These are phyloP conservation scores for Channallabes apus DNA, from an alignment of 2,797 vertebrate species.

Conservation along the genomic window DNA sequence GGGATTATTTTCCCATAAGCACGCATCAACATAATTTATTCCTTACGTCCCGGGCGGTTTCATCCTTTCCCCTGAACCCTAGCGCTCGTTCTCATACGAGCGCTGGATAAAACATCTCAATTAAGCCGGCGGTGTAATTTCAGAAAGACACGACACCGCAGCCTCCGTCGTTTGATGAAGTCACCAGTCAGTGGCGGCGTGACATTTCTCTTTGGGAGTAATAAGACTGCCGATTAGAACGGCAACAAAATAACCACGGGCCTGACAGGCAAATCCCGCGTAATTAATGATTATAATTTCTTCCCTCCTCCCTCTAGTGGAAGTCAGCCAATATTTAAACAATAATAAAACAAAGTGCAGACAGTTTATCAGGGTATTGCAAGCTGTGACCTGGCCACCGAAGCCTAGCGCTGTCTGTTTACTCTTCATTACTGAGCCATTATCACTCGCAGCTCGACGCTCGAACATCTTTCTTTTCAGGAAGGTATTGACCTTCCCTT, in stretches of 20 bases:
- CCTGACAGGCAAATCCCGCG: slow-evolving; percentile 77
- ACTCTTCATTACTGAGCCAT: slow-evolving; percentile 43
- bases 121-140: slow-evolving; percentile 44
- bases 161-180: slow-evolving; percentile 70
- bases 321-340: slow-evolving; percentile 69
- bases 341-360: slow-evolving; percentile 67
- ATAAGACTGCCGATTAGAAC: slow-evolving; percentile 74
- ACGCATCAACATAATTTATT: neutral
- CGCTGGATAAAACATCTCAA: slow-evolving; percentile 43
- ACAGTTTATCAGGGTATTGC: slow-evolving; percentile 58
- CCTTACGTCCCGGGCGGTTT: neutral
- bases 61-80: slow-evolving; percentile 3
- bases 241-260: slow-evolving; percentile 79
- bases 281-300: slow-evolving; percentile 84
- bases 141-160: slow-evolving; percentile 42
- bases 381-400: slow-evolving; percentile 60
- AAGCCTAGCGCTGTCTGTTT: slow-evolving; percentile 55
- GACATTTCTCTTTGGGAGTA: slow-evolving; percentile 65
- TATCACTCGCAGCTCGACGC: slow-evolving; percentile 11
- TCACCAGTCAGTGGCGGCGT: slow-evolving; percentile 74
- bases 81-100: slow-evolving; percentile 20
- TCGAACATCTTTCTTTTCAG: slow-evolving; percentile 45
- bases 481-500: slow-evolving; percentile 26
- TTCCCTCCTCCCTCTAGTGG: slow-evolving; percentile 71
- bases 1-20: neutral